phyloP scores from a whole-genome alignment of 1,140 invertebrate genomes.

The Lucilia sericata region DNA sequence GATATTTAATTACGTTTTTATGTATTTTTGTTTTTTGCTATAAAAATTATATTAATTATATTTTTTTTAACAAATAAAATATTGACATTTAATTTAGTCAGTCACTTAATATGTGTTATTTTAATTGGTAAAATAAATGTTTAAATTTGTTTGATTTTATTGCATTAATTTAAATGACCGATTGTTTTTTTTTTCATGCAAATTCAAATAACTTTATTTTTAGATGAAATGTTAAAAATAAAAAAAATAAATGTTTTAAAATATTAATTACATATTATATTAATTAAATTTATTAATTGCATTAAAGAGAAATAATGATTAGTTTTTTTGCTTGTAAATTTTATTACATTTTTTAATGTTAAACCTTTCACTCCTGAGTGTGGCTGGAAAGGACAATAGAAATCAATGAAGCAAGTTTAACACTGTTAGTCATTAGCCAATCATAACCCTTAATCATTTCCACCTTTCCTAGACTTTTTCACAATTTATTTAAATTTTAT shows the following conservation, averaged over 20 bases:
- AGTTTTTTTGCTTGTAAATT: no score
- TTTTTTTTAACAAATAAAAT: neutral
- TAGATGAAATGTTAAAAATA: neutral
- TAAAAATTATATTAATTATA: neutral
- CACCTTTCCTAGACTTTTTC: no score
- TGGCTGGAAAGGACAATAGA: no score
- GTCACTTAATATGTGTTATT: neutral
- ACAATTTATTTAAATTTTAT: neutral
- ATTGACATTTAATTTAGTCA: slow-evolving; percentile 6
- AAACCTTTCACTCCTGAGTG: no score
- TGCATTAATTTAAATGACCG: neutral
- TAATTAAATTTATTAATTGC: no score
- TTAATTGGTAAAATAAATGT: neutral
- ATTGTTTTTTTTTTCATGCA: no score
- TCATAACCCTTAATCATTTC: no score
- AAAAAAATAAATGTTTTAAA: neutral
- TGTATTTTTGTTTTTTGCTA: neutral
- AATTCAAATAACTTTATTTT: neutral
- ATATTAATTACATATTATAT: no score
- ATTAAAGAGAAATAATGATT: no score
- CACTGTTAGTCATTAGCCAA: no score
- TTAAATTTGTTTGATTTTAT: neutral
- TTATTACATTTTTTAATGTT: no score
- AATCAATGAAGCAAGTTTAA: no score
- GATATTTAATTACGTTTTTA: neutral